phyloP scores from a whole-genome alignment of 92 coral and sea anemone genomes.

The Zoanthus gigantus region DNA sequence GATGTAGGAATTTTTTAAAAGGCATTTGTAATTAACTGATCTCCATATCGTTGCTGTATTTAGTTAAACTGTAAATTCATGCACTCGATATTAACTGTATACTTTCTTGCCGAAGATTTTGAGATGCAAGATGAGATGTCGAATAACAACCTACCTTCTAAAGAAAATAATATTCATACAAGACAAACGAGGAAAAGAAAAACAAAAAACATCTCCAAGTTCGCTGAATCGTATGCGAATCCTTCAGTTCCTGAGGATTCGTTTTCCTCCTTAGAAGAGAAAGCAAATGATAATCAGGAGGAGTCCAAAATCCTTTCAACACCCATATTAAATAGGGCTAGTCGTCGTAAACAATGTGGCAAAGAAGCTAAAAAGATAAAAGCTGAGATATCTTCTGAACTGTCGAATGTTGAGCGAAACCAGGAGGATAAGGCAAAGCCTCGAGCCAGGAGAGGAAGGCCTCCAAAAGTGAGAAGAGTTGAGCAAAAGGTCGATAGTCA shows the following conservation, averaged over 20 bases:
- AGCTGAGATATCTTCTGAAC: neutral
- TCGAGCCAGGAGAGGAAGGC: constrained; percentile 22
- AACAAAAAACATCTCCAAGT: neutral
- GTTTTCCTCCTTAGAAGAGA: constrained; percentile 9
- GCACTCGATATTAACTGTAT: too few species aligned
- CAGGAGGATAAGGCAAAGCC: neutral
- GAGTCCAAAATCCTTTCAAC: neutral
- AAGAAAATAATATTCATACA: neutral
- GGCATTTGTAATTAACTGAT: neutral
- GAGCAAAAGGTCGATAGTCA: neutral
- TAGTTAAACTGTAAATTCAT: neutral
- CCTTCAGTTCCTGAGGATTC: neutral
- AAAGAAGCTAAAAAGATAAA: neutral
- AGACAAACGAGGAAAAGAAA: constrained; percentile 23
- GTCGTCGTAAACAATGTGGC: too few species aligned
- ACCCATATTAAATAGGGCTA: too few species aligned
- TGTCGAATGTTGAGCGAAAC: neutral
- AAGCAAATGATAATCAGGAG: neutral
- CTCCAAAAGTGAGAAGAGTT: neutral
- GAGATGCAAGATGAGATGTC: constrained; percentile 24
- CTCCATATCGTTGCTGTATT: neutral
- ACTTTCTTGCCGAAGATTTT: neutral
- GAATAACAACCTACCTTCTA: neutral
- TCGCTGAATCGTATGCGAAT: neutral
- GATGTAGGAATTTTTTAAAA: neutral